phyloP scores from a whole-genome alignment of 2,113 vertebrate species.

The Toxostoma redivivum region DNA sequence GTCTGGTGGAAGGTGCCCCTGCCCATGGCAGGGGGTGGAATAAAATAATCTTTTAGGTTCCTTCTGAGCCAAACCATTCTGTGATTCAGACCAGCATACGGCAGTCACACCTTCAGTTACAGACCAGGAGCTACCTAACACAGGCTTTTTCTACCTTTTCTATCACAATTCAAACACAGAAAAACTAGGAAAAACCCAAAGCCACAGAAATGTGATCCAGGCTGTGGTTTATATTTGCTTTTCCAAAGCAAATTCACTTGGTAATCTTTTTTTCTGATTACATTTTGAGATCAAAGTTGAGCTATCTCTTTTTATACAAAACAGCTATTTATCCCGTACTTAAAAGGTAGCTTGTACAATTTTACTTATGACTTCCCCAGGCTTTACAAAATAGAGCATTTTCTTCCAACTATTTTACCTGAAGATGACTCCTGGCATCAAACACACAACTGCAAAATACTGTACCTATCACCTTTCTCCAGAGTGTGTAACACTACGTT shows the following conservation, averaged over 20 bases:
- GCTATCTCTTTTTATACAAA: background rate
- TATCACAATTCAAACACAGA: background rate
- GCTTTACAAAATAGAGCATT: background rate
- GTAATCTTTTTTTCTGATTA: background rate
- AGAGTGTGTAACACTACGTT: background rate
- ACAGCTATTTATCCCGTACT: background rate
- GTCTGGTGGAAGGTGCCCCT: background rate
- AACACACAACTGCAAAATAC: background rate
- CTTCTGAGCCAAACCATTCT: background rate
- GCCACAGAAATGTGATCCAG: background rate
- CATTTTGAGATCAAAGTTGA: background rate
- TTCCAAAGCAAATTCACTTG: background rate
- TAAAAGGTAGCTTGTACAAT: background rate
- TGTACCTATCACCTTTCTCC: background rate
- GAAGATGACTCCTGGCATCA: background rate
- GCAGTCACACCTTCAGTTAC: background rate
- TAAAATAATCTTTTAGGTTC: rapidly evolving
- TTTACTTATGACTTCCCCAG: background rate
- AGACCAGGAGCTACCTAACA: background rate
- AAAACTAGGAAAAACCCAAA: background rate
- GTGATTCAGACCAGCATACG: background rate
- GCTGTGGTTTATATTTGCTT: background rate
- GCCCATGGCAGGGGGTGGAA: background rate
- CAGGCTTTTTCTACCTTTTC: background rate
- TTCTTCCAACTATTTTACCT: background rate